Percentiles rank a stretch among this genome's conserved stretches.
Evolutionary conservation across 92 coral and sea anemone genomes (phyloP).

Genomic region (Zoanthus sociatus): DNA sequence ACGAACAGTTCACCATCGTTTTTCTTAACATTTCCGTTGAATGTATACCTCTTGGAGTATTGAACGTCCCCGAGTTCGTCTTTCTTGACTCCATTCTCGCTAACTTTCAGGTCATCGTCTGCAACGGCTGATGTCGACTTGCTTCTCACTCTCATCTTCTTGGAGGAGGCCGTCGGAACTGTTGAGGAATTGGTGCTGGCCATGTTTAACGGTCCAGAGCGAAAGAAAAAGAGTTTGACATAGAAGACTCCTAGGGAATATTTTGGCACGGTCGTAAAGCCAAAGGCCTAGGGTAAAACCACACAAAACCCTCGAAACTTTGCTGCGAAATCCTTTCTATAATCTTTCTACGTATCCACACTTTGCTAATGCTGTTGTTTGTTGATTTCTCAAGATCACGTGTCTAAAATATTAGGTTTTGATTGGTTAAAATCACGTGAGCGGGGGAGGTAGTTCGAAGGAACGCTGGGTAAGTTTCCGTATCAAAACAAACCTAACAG

Average conservation of each 20-base stretch:
- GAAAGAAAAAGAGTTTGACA: constrained; percentile 57
- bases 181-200: constrained; percentile 83
- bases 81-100: constrained; percentile 57
- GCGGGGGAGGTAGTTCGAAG: constrained; percentile 32
- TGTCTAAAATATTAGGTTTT: constrained; percentile 15
- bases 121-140: constrained; percentile 93
- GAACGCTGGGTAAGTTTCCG: constrained; percentile 30
- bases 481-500: constrained; percentile 9
- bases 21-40: constrained; percentile 72
- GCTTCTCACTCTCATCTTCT: constrained; percentile 93
- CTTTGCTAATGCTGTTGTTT: constrained; percentile 36
- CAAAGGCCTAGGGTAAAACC: constrained; percentile 36
- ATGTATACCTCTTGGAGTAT: constrained; percentile 55
- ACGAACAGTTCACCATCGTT: constrained; percentile 71
- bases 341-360: constrained; percentile 30
- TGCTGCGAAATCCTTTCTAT: constrained; percentile 16
- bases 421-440: constrained; percentile 49
- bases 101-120: constrained; percentile 66
- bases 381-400: constrained; percentile 41
- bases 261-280: constrained; percentile 48
- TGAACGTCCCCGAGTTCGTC: constrained; percentile 46
- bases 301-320: constrained; percentile 34
- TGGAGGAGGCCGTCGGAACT: constrained; percentile 92
- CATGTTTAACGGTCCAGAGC: constrained; percentile 80
- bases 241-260: constrained; percentile 41